A percentile compares a stretch with the other conserved stretches of the same genome.
Evolutionary conservation across 2,113 vertebrate species (phyloP).

Genomic region (Malurus elegans): DNA sequence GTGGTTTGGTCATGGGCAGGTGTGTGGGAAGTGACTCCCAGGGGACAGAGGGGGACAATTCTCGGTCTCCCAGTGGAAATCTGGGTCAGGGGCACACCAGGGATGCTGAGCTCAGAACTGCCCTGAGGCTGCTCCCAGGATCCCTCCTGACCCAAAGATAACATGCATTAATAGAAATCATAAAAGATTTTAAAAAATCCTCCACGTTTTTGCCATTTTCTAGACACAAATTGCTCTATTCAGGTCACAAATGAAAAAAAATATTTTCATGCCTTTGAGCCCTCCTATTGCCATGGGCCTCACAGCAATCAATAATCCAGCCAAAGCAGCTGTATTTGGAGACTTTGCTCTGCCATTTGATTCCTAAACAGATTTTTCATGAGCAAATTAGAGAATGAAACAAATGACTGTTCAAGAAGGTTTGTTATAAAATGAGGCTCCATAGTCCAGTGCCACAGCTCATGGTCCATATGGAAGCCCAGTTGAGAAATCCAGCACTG

Average conservation of each 20-base stretch:
- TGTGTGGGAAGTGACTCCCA: too few species aligned
- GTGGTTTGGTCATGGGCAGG: too few species aligned
- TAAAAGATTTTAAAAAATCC: not conserved
- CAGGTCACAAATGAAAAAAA: not conserved
- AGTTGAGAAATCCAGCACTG: conserved; percentile 25
- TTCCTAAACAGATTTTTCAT: conserved; percentile 11
- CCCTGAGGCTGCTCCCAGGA: too few species aligned
- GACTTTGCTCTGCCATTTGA: not conserved
- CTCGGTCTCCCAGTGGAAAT: too few species aligned
- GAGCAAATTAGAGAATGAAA: not conserved
- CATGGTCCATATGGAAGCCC: conserved; percentile 18
- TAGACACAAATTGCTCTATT: not conserved
- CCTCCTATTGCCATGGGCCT: not conserved
- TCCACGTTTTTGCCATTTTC: not conserved
- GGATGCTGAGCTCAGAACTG: too few species aligned
- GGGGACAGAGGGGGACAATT: too few species aligned
- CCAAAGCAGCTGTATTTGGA: not conserved
- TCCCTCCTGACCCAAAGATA: not conserved
- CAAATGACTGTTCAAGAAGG: not conserved
- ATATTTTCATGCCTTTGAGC: not conserved
- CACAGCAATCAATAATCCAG: not conserved
- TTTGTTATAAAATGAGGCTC: not conserved
- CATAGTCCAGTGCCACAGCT: not conserved
- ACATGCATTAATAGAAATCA: not conserved
- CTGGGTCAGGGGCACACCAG: too few species aligned